Evolutionary conservation across 2,113 vertebrate genomes (phyloP).

Genomic region (Chloropsis cyanopogon): DNA sequence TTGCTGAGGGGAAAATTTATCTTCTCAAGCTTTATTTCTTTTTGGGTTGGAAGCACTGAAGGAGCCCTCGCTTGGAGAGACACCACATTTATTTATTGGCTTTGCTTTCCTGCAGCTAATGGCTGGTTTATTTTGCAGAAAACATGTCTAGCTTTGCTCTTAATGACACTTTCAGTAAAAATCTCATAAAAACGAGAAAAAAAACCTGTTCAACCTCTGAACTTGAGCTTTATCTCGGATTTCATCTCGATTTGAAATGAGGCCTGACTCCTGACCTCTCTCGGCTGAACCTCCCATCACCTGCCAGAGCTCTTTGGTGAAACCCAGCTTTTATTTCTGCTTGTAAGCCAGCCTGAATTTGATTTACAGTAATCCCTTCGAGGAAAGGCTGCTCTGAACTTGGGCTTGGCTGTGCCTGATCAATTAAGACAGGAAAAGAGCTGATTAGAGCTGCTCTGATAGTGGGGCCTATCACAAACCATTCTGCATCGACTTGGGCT

Average conservation of each 20-base stretch:
- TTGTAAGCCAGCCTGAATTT: not conserved
- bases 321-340: not conserved
- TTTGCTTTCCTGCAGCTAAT: not conserved
- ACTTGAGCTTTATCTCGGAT: not conserved
- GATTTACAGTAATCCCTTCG: not conserved
- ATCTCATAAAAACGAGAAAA: not conserved
- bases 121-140: conserved; percentile 3
- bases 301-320: not conserved
- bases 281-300: not conserved
- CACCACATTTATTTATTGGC: not conserved
- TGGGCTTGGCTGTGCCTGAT: not conserved
- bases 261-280: not conserved
- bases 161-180: not conserved
- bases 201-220: not conserved
- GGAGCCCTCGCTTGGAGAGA: not conserved
- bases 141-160: not conserved
- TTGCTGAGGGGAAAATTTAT: not conserved
- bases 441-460: not conserved
- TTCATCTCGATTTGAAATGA: not conserved
- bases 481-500: not conserved
- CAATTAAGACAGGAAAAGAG: not conserved
- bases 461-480: not conserved
- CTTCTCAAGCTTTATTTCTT: not conserved
- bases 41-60: not conserved
- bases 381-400: not conserved